These are phyloP conservation scores for Synergus japonicus DNA, from an alignment of 2,888 invertebrate genomes.

Conservation along the genomic window DNA sequence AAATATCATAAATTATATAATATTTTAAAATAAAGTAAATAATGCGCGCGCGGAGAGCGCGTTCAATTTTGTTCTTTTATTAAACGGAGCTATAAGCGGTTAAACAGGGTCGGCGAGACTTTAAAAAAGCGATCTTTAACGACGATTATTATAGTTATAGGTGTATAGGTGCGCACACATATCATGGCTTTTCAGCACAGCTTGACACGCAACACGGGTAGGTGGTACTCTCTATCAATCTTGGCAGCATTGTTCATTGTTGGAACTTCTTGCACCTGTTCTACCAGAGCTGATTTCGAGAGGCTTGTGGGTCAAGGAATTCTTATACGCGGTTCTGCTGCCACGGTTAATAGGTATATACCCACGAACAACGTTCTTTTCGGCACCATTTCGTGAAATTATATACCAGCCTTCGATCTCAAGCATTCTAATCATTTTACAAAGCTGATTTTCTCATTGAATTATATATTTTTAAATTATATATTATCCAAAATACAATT, in stretches of 20 bases:
- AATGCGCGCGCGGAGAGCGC: too few species aligned
- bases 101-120: not conserved
- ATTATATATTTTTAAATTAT: too few species aligned
- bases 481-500: too few species aligned
- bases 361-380: not conserved
- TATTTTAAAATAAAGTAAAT: too few species aligned
- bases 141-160: not conserved
- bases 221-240: slow-evolving; percentile 29
- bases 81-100: too few species aligned
- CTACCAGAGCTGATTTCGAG: slow-evolving; percentile 19
- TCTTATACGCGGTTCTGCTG: not conserved
- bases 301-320: slow-evolving; percentile 34
- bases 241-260: slow-evolving; percentile 33
- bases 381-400: not conserved
- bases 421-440: not conserved
- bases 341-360: not conserved
- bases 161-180: not conserved
- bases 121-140: slow-evolving; percentile 12
- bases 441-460: not conserved
- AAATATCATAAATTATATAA: too few species aligned
- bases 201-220: slow-evolving; percentile 22
- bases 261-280: slow-evolving; percentile 31
- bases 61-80: not conserved
- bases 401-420: not conserved
- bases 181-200: slow-evolving; percentile 4